Percentiles rank a stretch among this genome's conserved stretches.
These are phyloP conservation scores for Porites australiensis DNA, from an alignment of 64 coral and sea anemone species.

Conservation along the genomic window DNA sequence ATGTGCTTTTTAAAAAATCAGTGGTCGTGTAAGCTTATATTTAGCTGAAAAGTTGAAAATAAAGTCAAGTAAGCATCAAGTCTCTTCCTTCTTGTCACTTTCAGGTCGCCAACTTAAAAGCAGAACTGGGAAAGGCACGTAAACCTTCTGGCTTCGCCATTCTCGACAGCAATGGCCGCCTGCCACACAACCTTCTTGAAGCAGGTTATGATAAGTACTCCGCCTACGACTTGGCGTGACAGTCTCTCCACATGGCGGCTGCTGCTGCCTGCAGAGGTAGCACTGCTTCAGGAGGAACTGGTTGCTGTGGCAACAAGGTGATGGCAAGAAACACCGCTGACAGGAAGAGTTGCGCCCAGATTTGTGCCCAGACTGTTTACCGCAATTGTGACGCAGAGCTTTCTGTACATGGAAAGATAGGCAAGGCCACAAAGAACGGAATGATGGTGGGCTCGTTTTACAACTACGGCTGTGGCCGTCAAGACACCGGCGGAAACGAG, in stretches of 20 bases:
- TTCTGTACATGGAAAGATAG: too few relatives aligned
- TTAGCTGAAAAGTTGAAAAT: too few relatives aligned
- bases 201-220: neutral
- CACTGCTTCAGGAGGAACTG: neutral
- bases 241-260: neutral
- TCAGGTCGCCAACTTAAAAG: neutral
- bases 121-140: neutral
- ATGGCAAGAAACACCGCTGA: constrained; percentile 30
- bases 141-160: neutral
- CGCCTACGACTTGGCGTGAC: neutral
- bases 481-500: constrained; percentile 34
- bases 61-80: too few relatives aligned
- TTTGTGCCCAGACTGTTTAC: constrained; percentile 24
- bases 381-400: neutral
- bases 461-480: constrained; percentile 27
- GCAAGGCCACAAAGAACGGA: too few relatives aligned
- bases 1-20: too few relatives aligned
- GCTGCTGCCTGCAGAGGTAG: constrained; percentile 72
- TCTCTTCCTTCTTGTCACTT: too few relatives aligned
- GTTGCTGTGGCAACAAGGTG: constrained; percentile 48
- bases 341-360: neutral
- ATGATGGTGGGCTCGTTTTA: constrained; percentile 24
- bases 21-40: too few relatives aligned
- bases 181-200: neutral
- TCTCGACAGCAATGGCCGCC: neutral